Evolutionary conservation across 2,888 invertebrate species (phyloP).

Genomic region (Gibbula magus): DNA sequence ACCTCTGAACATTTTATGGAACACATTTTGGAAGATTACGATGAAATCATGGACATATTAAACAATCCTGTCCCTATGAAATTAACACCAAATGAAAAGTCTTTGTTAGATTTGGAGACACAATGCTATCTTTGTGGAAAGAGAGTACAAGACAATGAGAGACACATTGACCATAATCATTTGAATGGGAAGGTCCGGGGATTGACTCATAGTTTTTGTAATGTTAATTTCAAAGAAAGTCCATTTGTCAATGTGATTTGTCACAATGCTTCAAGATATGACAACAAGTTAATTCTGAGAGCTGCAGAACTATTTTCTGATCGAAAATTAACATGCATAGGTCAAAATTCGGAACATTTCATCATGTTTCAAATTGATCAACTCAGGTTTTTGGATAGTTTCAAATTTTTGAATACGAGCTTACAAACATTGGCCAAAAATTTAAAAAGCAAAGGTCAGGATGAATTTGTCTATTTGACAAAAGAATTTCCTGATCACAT

Average conservation of each 20-base stretch:
- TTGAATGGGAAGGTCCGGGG: background rate
- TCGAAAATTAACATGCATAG: background rate
- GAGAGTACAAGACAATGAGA: background rate
- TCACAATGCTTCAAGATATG: background rate
- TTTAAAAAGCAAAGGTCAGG: background rate
- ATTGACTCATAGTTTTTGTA: background rate
- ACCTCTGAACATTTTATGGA: background rate
- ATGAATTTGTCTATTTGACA: background rate
- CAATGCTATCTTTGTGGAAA: background rate
- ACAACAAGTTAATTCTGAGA: background rate
- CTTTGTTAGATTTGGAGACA: background rate
- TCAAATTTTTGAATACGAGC: background rate
- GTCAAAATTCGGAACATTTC: background rate
- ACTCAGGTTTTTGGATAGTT: background rate
- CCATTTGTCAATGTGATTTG: background rate
- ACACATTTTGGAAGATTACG: background rate
- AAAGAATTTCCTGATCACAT: background rate
- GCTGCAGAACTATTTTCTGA: no score
- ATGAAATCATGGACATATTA: background rate
- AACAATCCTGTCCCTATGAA: background rate
- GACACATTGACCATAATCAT: background rate
- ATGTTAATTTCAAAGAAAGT: background rate
- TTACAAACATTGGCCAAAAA: background rate
- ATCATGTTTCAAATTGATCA: slow-evolving; percentile 1
- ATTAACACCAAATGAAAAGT: background rate